Conservation (phyloP, 2,113 vertebrate genomes). For the Ursus arctos region DNA sequence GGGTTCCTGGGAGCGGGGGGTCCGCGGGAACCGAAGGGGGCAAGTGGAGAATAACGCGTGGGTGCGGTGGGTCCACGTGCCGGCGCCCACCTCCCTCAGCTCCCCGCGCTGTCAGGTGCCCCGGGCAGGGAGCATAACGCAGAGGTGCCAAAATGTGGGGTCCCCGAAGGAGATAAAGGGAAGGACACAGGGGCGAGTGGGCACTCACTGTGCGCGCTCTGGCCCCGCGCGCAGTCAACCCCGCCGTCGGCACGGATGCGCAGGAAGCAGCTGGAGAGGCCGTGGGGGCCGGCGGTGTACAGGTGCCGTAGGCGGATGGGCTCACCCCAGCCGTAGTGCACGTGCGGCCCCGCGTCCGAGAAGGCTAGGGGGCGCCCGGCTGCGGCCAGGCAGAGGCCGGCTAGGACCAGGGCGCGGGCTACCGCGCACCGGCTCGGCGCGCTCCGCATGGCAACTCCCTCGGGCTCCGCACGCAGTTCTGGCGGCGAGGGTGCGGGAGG, state of each 20-base stretch:
- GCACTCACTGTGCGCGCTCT: constrained; percentile 93
- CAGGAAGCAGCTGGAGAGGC: constrained; percentile 90
- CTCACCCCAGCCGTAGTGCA: constrained; percentile 93
- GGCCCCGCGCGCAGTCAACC: constrained; percentile 89
- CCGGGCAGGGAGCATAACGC: background rate
- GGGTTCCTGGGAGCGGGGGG: background rate
- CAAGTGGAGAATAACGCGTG: background rate
- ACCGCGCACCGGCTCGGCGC: background rate
- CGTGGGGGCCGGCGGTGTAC: constrained; percentile 91
- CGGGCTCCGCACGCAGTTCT: background rate
- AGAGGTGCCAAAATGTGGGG: background rate
- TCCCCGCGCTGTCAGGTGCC: background rate
- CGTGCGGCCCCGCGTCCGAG: constrained; percentile 90
- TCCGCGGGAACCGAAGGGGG: background rate
- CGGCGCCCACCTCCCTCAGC: too few species aligned
- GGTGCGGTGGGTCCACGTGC: background rate
- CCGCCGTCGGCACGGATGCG: constrained; percentile 91
- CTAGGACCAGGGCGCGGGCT: constrained; percentile 78
- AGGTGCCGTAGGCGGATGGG: constrained; percentile 93
- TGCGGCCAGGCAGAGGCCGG: constrained; percentile 75
- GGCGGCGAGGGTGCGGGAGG: background rate
- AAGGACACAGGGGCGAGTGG: background rate
- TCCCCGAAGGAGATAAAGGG: background rate
- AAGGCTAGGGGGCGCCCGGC: constrained; percentile 84
- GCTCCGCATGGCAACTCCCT: constrained; percentile 53